Evolutionary conservation across 1,140 invertebrate genomes (phyloP).

Genomic region (Tetragnatha versicolor): DNA sequence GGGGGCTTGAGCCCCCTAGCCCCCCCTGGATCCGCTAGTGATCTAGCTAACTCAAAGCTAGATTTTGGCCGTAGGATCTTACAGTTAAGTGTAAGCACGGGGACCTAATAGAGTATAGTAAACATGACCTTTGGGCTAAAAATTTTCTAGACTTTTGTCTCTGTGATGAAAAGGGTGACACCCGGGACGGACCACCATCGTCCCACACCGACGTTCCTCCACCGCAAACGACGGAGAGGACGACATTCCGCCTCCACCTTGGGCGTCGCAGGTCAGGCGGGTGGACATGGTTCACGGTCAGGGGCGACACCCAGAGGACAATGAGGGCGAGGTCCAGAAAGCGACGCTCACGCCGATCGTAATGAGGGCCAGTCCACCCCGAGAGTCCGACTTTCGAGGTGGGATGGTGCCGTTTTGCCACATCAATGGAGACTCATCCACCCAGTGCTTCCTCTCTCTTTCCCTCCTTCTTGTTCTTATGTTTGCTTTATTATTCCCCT

Average conservation of each 20-base stretch:
- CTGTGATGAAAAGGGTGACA: no score
- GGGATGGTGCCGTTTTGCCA: neutral
- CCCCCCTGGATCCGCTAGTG: no score
- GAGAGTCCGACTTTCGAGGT: slow-evolving; percentile 15
- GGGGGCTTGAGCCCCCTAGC: no score
- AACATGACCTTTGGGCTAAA: no score
- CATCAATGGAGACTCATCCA: slow-evolving; percentile 9
- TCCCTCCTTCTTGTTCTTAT: neutral
- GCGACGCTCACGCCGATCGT: neutral
- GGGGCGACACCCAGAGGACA: slow-evolving; percentile 2
- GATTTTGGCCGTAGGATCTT: no score
- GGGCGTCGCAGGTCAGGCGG: slow-evolving; percentile 44
- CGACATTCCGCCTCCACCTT: slow-evolving; percentile 21
- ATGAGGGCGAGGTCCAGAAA: slow-evolving; percentile 6
- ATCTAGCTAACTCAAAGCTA: no score
- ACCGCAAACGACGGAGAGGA: no score
- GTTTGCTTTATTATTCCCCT: neutral
- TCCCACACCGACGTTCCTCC: no score
- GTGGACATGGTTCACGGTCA: slow-evolving; percentile 3
- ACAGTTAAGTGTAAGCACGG: no score
- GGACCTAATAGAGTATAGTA: no score
- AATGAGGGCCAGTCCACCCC: slow-evolving; percentile 46
- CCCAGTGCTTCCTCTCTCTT: neutral
- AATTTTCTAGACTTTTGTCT: no score
- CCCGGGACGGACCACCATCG: no score